Evolutionary conservation across 1,140 invertebrate genomes (phyloP).

Genomic region (Drosophila willistoni): DNA sequence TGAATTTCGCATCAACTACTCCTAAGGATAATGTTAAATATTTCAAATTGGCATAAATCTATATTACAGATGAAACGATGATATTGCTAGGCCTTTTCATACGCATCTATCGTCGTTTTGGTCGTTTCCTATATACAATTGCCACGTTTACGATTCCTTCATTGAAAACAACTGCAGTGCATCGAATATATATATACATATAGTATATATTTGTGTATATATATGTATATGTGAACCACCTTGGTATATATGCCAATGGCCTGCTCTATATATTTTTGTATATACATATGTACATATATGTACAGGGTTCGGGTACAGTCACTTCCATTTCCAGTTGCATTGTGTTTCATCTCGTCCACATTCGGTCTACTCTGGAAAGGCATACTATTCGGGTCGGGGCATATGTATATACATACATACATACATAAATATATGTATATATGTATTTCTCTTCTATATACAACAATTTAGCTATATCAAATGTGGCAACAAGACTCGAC

Average conservation of each 20-base stretch:
- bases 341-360: slow-evolving; percentile 33
- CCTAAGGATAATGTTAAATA: too few species aligned
- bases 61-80: too few species aligned
- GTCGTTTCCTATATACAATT: neutral
- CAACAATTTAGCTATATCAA: slow-evolving; percentile 31
- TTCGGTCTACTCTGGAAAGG: neutral
- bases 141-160: slow-evolving; percentile 43
- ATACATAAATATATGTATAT: neutral
- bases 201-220: neutral
- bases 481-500: neutral
- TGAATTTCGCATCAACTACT: too few species aligned
- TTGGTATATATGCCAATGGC: slow-evolving; percentile 61
- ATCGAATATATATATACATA: slow-evolving; percentile 15
- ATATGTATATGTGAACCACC: slow-evolving; percentile 12
- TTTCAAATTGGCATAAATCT: too few species aligned
- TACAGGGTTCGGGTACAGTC: slow-evolving; percentile 57
- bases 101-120: too few species aligned
- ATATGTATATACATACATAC: slow-evolving; percentile 16
- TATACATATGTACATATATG: too few species aligned
- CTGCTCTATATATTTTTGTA: slow-evolving; percentile 62
- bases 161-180: slow-evolving; percentile 53
- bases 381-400: slow-evolving; percentile 2
- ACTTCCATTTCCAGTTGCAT: slow-evolving; percentile 67
- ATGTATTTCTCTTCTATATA: slow-evolving; percentile 18
- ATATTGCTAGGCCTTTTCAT: too few species aligned